Evolutionary conservation across 2,113 vertebrate genomes (phyloP), one percentile per base, ranked within the genome.

Genomic region (Pampusana beccarii): DNA sequence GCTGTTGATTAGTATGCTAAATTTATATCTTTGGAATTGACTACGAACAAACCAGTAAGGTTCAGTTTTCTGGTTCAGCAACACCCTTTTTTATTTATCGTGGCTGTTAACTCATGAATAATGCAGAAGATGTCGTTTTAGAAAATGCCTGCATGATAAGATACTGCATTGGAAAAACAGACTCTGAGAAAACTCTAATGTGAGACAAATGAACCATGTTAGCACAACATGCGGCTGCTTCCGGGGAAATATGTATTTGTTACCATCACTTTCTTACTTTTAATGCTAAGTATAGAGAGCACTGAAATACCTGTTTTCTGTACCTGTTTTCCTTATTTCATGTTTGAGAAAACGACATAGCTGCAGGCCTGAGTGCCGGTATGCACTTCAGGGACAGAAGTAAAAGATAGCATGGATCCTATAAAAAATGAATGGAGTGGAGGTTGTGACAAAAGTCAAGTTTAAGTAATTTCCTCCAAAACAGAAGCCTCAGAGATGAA

Each of bases 51-150:
- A 91, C 34, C n/a, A 40, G 61, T 26, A 65, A 72, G 31, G 65
- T 82, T 92, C 53, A 60, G 54, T 85, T 94, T 95, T 92, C 89
- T 87, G 64, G 44, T 82, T 92, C 89, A 94, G 78, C 66, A 85
- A n/a, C 40, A 69, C 13, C 21, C 11, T 80, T 85, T 73, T 84
- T 84, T 81, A 78, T 91, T 81, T 87, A 54, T 67, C 13, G 2
- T 40, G 29, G 36, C 54, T 87, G n/a, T 53, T 72, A 44, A 44
- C 65, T 44, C 50, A 81, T 62, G 62, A 80, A 92, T 85, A 70
- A 73, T 70, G 40, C 58, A 65, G 33, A 69, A 67, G 40, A n/a
- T 62, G 44, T 24, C 86, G 48, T 13, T 83, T 74, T 44, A 40
- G 36, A 58, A 80, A 78, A 54, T 25, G 25, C 20, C 29, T 62